Percentiles rank a stretch among this genome's conserved stretches.
These are phyloP conservation scores for Bubo bubo DNA, from an alignment of 2,113 vertebrate species.

Conservation along the genomic window DNA sequence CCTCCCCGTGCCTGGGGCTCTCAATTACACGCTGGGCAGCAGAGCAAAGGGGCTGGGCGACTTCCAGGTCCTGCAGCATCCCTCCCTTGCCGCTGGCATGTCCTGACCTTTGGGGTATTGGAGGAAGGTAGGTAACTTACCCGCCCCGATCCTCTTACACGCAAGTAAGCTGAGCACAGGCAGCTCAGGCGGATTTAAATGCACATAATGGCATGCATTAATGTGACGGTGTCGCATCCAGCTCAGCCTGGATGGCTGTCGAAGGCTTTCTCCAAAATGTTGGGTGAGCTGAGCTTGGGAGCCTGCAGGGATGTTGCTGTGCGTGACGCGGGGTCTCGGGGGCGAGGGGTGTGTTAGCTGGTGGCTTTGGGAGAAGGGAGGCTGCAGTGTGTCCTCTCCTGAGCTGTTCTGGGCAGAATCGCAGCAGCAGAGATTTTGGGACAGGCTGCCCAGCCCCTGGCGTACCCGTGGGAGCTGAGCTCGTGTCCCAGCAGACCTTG, in stretches of 20 bases:
- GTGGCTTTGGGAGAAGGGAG: neutral
- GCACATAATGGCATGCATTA: neutral
- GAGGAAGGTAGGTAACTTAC: neutral
- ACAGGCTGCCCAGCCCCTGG: neutral
- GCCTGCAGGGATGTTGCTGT: neutral
- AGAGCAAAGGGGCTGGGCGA: neutral
- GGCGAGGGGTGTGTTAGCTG: accelerated
- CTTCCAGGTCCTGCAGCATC: neutral
- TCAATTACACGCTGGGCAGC: neutral
- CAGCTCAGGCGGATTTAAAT: neutral
- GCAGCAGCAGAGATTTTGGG: neutral
- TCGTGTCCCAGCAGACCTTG: neutral
- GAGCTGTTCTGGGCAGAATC: neutral
- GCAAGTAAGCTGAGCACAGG: neutral
- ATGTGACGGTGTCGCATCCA: neutral
- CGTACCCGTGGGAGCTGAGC: accelerated
- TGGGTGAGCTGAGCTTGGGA: neutral
- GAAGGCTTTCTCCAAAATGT: neutral
- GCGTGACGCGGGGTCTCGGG: accelerated
- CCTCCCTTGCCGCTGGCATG: neutral
- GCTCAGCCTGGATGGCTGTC: neutral
- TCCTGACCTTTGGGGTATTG: neutral
- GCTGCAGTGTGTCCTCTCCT: neutral
- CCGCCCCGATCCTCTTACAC: neutral
- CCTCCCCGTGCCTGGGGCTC: accelerated